Percentiles rank a stretch among this genome's conserved stretches.
phyloP scores from a whole-genome alignment of 2,113 vertebrate species.

The Alosa alosa region DNA sequence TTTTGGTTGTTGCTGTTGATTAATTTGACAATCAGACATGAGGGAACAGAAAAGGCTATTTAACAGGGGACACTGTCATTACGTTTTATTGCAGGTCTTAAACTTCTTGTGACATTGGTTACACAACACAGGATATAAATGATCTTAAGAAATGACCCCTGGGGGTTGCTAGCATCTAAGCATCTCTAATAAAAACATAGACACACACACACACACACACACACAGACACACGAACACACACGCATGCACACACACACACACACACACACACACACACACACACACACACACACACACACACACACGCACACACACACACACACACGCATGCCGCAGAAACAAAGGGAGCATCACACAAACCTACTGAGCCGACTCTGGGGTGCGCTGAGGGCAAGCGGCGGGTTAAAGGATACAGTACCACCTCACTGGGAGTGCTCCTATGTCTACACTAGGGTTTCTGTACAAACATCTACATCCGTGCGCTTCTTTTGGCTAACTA shows the following conservation, averaged over 20 bases:
- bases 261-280: background rate
- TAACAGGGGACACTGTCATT: background rate
- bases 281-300: background rate
- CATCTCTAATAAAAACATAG: constrained; percentile 4
- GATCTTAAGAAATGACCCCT: background rate
- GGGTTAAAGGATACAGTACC: background rate
- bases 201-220: background rate
- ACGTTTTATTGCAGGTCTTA: constrained; percentile 11
- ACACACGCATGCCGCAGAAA: constrained; percentile 3
- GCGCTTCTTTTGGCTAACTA: background rate
- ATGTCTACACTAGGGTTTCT: background rate
- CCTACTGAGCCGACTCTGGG: background rate
- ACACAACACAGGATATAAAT: constrained; percentile 18
- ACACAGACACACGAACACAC: background rate
- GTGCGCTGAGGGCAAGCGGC: background rate
- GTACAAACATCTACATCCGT: constrained; percentile 41
- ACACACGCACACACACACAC: constrained; percentile 8
- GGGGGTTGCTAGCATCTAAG: background rate
- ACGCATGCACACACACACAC: constrained; percentile 13
- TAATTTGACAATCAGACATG: background rate
- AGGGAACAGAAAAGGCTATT: background rate
- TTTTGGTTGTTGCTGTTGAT: too few relatives aligned
- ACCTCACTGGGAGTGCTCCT: background rate
- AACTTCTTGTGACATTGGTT: constrained; percentile 11
- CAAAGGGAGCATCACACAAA: background rate